Conservation (phyloP, 2,797 vertebrate genomes). For the Botia almorhae region DNA sequence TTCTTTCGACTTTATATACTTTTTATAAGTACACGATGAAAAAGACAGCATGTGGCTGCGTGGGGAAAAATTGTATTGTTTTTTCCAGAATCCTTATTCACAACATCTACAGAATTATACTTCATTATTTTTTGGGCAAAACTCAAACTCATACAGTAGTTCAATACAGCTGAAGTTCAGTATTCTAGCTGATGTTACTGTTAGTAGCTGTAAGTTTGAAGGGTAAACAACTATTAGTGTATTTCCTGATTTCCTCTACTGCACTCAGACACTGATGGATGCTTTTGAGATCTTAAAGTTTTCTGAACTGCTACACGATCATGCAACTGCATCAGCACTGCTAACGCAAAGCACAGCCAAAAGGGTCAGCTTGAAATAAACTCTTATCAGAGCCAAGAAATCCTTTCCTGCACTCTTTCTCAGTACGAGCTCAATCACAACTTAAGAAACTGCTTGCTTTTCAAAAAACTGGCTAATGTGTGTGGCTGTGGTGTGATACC, state of each 20-base stretch:
- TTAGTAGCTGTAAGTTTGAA: background rate
- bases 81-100: slow-evolving; percentile 7
- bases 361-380: slow-evolving; percentile 62
- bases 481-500: background rate
- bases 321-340: slow-evolving; percentile 51
- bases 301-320: slow-evolving; percentile 49
- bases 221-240: background rate
- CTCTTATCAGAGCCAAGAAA: slow-evolving; percentile 54
- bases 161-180: background rate
- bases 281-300: slow-evolving; percentile 49
- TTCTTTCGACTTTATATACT: slow-evolving; percentile 56
- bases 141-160: background rate
- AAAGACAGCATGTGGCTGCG: slow-evolving; percentile 28
- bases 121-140: background rate
- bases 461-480: slow-evolving; percentile 28
- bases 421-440: slow-evolving; percentile 29
- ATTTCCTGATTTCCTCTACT: background rate
- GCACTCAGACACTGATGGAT: slow-evolving; percentile 12
- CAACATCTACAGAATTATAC: background rate
- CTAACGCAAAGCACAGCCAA: slow-evolving; percentile 55
- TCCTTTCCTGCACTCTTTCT: slow-evolving; percentile 19
- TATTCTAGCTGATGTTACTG: background rate
- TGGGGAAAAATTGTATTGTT: slow-evolving; percentile 36
- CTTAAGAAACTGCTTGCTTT: slow-evolving; percentile 32
- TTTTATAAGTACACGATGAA: slow-evolving; percentile 48